Evolutionary conservation across 2,888 invertebrate species (phyloP).

Genomic region (Harmothoe impar): DNA sequence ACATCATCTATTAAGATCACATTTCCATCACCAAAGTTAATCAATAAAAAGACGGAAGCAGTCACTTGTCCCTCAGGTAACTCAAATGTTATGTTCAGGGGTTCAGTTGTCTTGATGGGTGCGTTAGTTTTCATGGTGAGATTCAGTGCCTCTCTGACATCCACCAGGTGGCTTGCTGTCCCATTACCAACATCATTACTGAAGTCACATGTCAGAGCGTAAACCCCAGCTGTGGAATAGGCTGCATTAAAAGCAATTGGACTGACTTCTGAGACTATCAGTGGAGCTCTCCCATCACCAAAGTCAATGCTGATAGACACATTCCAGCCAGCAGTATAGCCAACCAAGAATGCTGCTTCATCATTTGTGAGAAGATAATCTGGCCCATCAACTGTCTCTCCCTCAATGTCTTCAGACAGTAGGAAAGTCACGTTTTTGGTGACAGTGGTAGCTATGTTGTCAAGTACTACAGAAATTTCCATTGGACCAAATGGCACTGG

Average conservation of each 20-base stretch:
- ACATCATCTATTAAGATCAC: background rate
- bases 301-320: no score
- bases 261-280: background rate
- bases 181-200: conserved; percentile 28
- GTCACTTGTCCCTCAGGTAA: background rate
- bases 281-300: no score
- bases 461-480: background rate
- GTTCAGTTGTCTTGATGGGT: background rate
- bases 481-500: background rate
- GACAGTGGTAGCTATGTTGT: background rate
- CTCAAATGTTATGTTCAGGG: background rate
- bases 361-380: no score
- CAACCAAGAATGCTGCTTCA: no score
- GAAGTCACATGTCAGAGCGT: background rate
- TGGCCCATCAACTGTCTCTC: no score
- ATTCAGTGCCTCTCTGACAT: background rate
- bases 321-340: no score
- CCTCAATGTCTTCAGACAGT: background rate
- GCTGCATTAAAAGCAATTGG: background rate
- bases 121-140: background rate
- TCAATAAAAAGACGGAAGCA: background rate
- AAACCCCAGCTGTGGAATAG: background rate
- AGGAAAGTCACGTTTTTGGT: background rate
- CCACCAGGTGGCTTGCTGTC: background rate
- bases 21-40: background rate